phyloP scores from a whole-genome alignment of 2,888 invertebrate species.

The Palloptera scutellata region DNA sequence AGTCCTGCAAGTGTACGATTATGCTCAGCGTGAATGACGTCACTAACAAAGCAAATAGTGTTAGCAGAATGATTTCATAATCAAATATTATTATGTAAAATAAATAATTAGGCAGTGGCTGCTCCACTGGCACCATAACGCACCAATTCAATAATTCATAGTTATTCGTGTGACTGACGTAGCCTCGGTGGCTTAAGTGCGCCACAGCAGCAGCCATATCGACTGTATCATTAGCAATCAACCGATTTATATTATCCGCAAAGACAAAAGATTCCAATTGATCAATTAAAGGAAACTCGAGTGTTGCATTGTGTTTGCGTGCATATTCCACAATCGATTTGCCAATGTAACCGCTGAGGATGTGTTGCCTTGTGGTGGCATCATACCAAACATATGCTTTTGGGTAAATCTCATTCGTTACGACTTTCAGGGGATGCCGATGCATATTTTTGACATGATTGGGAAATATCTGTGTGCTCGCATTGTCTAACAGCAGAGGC shows the following conservation, averaged over 20 bases:
- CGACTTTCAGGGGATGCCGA: neutral
- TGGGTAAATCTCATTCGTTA: neutral
- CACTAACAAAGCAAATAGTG: neutral
- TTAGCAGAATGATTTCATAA: conserved; percentile 1
- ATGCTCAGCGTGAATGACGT: neutral
- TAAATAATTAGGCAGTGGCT: conserved; percentile 31
- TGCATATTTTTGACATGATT: conserved; percentile 2
- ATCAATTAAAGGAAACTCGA: neutral
- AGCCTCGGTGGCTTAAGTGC: neutral
- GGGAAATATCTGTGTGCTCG: neutral
- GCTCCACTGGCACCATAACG: conserved; percentile 34
- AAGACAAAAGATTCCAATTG: neutral
- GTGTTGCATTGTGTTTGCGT: conserved; percentile 9
- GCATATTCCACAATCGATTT: conserved; percentile 7
- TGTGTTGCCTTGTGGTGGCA: neutral
- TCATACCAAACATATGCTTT: neutral
- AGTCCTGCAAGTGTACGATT: too few relatives aligned
- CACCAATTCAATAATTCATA: conserved; percentile 14
- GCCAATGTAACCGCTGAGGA: conserved; percentile 11
- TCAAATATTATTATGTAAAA: conserved; percentile 38
- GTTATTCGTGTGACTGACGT: neutral
- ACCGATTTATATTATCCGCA: neutral
- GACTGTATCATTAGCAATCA: neutral
- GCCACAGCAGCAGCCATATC: neutral
- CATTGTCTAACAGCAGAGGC: conserved; percentile 3